These are phyloP conservation scores for Alethe diademata DNA, from an alignment of 2,113 vertebrate species.

Conservation along the genomic window DNA sequence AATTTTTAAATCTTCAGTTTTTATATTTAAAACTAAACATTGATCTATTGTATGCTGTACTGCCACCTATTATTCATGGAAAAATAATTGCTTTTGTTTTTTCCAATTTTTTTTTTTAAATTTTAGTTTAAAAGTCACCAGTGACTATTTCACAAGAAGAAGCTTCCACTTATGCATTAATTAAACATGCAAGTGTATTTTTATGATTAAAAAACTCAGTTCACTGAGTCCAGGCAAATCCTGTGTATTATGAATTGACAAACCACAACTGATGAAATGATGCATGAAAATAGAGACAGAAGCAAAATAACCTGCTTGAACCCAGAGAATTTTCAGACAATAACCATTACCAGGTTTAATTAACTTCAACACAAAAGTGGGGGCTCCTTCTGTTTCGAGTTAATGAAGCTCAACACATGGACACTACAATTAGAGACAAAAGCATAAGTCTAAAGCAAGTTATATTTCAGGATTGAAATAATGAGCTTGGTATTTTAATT, in stretches of 20 bases:
- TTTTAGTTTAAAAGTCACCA: not conserved
- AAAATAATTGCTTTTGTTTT: not conserved
- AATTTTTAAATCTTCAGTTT: not conserved
- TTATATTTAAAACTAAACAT: not conserved
- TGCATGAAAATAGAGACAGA: slow-evolving; percentile 32
- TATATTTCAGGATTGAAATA: slow-evolving; percentile 42
- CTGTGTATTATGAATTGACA: not conserved
- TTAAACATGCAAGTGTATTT: not conserved
- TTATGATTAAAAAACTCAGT: not conserved
- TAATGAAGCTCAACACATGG: slow-evolving; percentile 71
- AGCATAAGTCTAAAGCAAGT: slow-evolving; percentile 57
- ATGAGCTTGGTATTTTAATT: slow-evolving; percentile 42
- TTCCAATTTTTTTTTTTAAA: not conserved
- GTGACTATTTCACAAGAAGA: not conserved
- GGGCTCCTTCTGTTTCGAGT: slow-evolving; percentile 61
- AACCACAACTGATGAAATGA: slow-evolving; percentile 31
- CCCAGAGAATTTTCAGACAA: slow-evolving; percentile 67
- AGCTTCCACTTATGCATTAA: not conserved
- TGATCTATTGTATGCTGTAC: not conserved
- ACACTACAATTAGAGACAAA: slow-evolving; percentile 64
- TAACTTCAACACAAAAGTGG: slow-evolving; percentile 74
- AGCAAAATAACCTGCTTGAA: slow-evolving; percentile 45
- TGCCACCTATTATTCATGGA: not conserved
- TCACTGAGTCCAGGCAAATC: slow-evolving; percentile 4
- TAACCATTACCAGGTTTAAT: slow-evolving; percentile 78